Conservation (phyloP, 2,888 invertebrate species). For the Coleophora flavipennella region DNA sequence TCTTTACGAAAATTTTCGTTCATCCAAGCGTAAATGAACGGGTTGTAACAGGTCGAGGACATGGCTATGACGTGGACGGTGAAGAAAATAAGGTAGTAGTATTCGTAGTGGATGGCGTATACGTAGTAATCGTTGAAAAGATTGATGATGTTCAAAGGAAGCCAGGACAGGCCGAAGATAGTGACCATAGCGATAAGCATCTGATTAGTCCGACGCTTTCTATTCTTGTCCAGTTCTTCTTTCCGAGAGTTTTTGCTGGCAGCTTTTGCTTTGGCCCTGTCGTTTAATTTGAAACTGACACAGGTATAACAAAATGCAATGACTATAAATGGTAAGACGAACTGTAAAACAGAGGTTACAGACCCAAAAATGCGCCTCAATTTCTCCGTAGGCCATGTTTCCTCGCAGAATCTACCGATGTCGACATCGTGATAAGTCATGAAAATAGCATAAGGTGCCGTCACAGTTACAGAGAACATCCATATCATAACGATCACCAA, state of each 20-base stretch:
- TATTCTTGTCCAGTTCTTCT: slow-evolving; percentile 90
- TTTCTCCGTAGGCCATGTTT: slow-evolving; percentile 90
- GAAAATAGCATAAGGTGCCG: slow-evolving; percentile 92
- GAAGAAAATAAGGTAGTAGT: slow-evolving; percentile 92
- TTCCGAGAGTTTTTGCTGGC: slow-evolving; percentile 88
- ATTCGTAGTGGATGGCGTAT: slow-evolving; percentile 81
- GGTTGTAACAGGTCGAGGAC: slow-evolving; percentile 97
- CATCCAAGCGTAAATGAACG: slow-evolving; percentile 97
- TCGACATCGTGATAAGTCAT: slow-evolving; percentile 75
- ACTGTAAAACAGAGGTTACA: slow-evolving; percentile 91
- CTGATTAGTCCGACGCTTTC: slow-evolving; percentile 92
- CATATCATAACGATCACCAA: slow-evolving; percentile 91
- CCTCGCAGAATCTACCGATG: slow-evolving; percentile 80
- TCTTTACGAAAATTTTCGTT: slow-evolving; percentile 97
- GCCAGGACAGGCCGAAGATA: slow-evolving; percentile 97
- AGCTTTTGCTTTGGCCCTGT: slow-evolving; percentile 87
- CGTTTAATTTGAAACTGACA: slow-evolving; percentile 90
- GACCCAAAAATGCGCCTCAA: slow-evolving; percentile 87
- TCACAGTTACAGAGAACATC: slow-evolving; percentile 89
- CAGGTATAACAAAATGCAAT: slow-evolving; percentile 95
- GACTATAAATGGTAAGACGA: slow-evolving; percentile 93
- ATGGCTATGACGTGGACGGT: slow-evolving; percentile 92
- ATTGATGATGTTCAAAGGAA: slow-evolving; percentile 92
- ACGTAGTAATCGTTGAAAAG: slow-evolving; percentile 87
- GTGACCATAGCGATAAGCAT: slow-evolving; percentile 99